A percentile compares a stretch with the other conserved stretches of the same genome.
phyloP scores from a whole-genome alignment of 2,888 invertebrate genomes.

The Cosmopolites sordidus region DNA sequence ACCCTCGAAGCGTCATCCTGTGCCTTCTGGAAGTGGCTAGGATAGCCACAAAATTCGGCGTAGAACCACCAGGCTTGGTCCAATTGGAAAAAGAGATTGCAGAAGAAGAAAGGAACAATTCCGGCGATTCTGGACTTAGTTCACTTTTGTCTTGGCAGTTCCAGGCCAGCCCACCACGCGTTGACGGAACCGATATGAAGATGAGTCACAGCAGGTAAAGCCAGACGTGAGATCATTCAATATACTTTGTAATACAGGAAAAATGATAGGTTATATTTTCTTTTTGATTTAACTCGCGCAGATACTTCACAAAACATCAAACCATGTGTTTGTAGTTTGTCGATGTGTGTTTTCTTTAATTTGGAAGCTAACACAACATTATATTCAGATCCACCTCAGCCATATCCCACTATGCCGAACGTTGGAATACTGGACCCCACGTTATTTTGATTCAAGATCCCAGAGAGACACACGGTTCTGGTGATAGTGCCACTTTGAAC shows the following conservation, averaged over 20 bases:
- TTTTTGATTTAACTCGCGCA: no score
- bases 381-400: conserved; percentile 42
- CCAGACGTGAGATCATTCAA: no score
- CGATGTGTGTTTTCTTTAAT: not conserved
- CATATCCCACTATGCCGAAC: conserved; percentile 40
- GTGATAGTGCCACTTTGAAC: conserved; percentile 16
- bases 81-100: conserved; percentile 83
- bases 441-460: conserved; percentile 37
- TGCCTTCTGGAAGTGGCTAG: conserved; percentile 83
- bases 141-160: conserved; percentile 67
- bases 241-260: no score
- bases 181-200: conserved; percentile 46
- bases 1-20: conserved; percentile 78
- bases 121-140: conserved; percentile 61
- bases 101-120: conserved; percentile 67
- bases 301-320: no score
- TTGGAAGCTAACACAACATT: no score
- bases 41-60: conserved; percentile 68
- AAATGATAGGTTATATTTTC: no score
- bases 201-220: conserved; percentile 54
- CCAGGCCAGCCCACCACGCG: conserved; percentile 51
- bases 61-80: conserved; percentile 79
- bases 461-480: conserved; percentile 8
- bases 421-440: conserved; percentile 40
- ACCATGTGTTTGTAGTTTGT: no score